Evolutionary conservation across 2,888 invertebrate genomes (phyloP).

Genomic region (Tridacna gigas): DNA sequence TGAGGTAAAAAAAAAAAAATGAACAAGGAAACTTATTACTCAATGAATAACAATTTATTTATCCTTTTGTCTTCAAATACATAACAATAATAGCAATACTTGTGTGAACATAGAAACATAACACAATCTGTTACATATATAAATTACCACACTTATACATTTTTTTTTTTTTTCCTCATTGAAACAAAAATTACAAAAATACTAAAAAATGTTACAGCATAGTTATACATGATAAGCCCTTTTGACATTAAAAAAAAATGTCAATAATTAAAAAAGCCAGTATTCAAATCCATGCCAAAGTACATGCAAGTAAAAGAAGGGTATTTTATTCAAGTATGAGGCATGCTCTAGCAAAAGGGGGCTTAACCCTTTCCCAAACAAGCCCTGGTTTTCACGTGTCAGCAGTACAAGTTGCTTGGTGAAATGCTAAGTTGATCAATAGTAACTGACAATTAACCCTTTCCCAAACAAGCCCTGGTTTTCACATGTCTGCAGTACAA

Average conservation of each 20-base stretch:
- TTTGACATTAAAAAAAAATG: not conserved
- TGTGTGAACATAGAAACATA: slow-evolving; percentile 18
- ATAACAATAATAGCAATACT: slow-evolving; percentile 45
- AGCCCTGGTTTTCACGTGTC: too few species aligned
- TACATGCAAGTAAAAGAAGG: not conserved
- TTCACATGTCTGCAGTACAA: too few species aligned
- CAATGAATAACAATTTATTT: slow-evolving; percentile 62
- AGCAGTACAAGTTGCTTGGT: too few species aligned
- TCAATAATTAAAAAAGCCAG: not conserved
- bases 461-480: too few species aligned
- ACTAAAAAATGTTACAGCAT: not conserved
- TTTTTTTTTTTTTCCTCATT: not conserved
- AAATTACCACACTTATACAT: slow-evolving; percentile 25
- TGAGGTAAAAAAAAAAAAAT: not conserved
- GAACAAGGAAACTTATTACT: not conserved
- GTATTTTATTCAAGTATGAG: too few species aligned
- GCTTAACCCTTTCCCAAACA: too few species aligned
- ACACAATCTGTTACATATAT: slow-evolving; percentile 6
- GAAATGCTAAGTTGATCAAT: too few species aligned
- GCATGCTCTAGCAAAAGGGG: too few species aligned
- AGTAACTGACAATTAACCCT: too few species aligned
- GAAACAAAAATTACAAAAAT: not conserved
- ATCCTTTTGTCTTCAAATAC: slow-evolving; percentile 56
- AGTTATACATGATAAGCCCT: not conserved
- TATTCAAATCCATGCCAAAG: too few species aligned